A percentile compares a stretch with the other conserved stretches of the same genome.
phyloP scores from a whole-genome alignment of 2,113 vertebrate species.

The Physeter macrocephalus region DNA sequence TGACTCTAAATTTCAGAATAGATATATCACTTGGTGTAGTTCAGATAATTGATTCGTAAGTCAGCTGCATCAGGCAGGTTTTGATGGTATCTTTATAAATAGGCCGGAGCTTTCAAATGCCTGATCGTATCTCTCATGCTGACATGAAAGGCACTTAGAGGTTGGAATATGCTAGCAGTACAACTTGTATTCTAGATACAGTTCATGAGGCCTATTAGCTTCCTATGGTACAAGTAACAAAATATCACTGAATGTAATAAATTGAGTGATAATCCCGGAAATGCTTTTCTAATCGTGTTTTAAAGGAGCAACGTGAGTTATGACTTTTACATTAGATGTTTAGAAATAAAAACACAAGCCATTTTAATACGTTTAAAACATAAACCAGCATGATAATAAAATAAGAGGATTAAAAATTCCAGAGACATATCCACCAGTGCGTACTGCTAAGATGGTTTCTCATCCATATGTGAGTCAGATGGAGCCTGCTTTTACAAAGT shows the following conservation, averaged over 20 bases:
- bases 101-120: constrained; percentile 77
- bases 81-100: constrained; percentile 86
- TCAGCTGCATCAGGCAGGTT: constrained; percentile 81
- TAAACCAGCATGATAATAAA: neutral
- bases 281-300: constrained; percentile 26
- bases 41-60: constrained; percentile 86
- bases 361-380: neutral
- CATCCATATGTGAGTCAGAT: neutral
- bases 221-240: neutral
- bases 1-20: constrained; percentile 79
- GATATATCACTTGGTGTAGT: constrained; percentile 79
- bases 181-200: constrained; percentile 42
- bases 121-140: constrained; percentile 80
- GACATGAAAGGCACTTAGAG: constrained; percentile 85
- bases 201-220: constrained; percentile 47
- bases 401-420: neutral
- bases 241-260: constrained; percentile 27
- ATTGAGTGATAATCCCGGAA: neutral
- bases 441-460: neutral
- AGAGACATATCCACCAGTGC: neutral
- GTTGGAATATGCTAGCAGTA: constrained; percentile 67
- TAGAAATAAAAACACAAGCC: constrained; percentile 14
- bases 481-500: neutral
- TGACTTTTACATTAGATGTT: neutral
- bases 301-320: neutral